These are phyloP conservation scores for Brassicogethes aeneus DNA, from an alignment of 2,888 invertebrate genomes.

Conservation along the genomic window DNA sequence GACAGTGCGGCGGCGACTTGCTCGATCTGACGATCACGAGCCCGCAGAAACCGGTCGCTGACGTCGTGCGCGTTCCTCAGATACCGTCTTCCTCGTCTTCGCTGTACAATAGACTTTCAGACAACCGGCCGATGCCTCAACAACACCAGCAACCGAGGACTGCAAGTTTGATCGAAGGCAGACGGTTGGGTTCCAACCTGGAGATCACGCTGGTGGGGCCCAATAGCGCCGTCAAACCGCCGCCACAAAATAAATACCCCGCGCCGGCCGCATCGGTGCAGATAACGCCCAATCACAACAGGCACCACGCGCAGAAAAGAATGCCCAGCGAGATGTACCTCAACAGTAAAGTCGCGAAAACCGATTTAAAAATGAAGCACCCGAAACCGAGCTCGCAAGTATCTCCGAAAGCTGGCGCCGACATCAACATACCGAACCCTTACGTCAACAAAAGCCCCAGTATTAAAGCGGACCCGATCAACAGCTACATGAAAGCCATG, in stretches of 20 bases:
- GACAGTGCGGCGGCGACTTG: constrained; percentile 45
- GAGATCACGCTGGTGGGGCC: constrained; percentile 58
- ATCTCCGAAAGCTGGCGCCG: constrained; percentile 11
- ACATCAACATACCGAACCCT: constrained; percentile 13
- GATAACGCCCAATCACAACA: neutral
- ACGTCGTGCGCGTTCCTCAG: constrained; percentile 50
- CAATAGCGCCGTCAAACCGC: constrained; percentile 8
- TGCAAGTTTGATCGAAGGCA: constrained; percentile 36
- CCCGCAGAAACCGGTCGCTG: constrained; percentile 44
- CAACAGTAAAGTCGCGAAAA: constrained; percentile 41
- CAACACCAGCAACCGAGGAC: constrained; percentile 13
- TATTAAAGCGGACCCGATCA: constrained; percentile 4
- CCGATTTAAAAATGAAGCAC: constrained; percentile 28
- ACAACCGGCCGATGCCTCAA: neutral
- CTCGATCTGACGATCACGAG: constrained; percentile 55
- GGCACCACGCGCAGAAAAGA: constrained; percentile 20
- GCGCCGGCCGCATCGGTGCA: constrained; percentile 17
- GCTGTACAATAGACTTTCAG: neutral
- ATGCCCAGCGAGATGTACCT: constrained; percentile 49
- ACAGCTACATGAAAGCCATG: constrained; percentile 4
- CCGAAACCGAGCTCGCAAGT: constrained; percentile 8
- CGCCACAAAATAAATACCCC: constrained; percentile 14
- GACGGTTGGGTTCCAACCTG: constrained; percentile 53
- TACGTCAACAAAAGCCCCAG: constrained; percentile 8
- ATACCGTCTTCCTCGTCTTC: constrained; percentile 6